Evolutionary conservation across 1,140 invertebrate genomes (phyloP), one percentile per base, ranked within the genome.

Genomic region (Orchesella cincta): DNA sequence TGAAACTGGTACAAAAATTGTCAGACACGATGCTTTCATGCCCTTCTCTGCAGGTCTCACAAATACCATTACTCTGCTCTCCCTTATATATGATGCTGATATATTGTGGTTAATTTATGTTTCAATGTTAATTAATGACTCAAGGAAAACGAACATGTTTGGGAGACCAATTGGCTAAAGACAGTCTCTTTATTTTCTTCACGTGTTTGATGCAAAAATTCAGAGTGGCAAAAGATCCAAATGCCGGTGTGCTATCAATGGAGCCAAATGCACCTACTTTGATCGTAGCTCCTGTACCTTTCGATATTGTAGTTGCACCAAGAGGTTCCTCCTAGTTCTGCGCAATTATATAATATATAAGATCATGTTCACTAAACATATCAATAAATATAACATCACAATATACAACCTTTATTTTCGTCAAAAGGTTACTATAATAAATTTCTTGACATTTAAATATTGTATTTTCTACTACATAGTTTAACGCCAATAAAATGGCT

Each of bases 121-220:
- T 51, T 51, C 46, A n/a, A n/a, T n/a, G n/a, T n/a, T n/a, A n/a
- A n/a, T n/a, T n/a, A n/a, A n/a, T n/a, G n/a, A n/a, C n/a, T n/a
- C n/a, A n/a, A n/a, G n/a, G n/a, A n/a, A n/a, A n/a, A n/a, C n/a
- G n/a, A 33, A 35, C 80, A 76, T 33, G 26, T 81, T 18, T 57
- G 23, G 81, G 81, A 0, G 76, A 79, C 12, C 35, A 51, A 18
- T 51, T 82, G 26, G 81, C 81, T 3, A 80, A 79, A 46, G 79
- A 82, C 39, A 80, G 75, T 14, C 74, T 80, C 0, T 82, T 82
- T 73, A 79, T 82, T 1, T 80, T 82, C 33, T 82, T 82, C 36
- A 82, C 81, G 0, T 75, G 29, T 23, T 29, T 82, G 1, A 71
- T 82, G 74, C 81, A 82, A 80, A 82, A 76, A 31, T 82, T 81